These are phyloP conservation scores for Podabrus alpinus DNA, from an alignment of 2,888 invertebrate genomes.

Conservation along the genomic window DNA sequence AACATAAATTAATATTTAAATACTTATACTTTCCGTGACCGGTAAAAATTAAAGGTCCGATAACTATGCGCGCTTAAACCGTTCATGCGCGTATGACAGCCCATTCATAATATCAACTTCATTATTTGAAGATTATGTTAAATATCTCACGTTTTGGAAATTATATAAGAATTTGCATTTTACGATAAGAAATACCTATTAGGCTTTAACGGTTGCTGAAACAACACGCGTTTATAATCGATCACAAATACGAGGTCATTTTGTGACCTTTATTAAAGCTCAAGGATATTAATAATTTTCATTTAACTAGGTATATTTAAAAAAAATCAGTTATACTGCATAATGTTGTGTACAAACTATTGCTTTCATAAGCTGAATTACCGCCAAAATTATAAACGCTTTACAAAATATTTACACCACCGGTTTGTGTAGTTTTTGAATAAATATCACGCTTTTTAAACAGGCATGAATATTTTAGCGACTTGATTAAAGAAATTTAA, in stretches of 20 bases:
- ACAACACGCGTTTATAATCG: constrained; percentile 38
- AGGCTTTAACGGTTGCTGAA: constrained; percentile 41
- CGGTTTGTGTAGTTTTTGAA: constrained; percentile 13
- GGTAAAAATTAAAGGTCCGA: constrained; percentile 42
- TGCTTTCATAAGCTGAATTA: neutral
- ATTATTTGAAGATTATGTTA: constrained; percentile 52
- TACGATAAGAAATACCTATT: constrained; percentile 47
- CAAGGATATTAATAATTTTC: constrained; percentile 12
- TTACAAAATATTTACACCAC: constrained; percentile 18
- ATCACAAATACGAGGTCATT: constrained; percentile 40
- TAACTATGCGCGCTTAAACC: constrained; percentile 38
- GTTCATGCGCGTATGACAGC: constrained; percentile 48
- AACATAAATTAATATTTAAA: constrained; percentile 46
- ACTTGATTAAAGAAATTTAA: constrained; percentile 15
- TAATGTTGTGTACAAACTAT: neutral
- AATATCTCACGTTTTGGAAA: constrained; percentile 45
- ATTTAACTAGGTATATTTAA: neutral
- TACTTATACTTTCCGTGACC: constrained; percentile 46
- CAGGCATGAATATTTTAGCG: constrained; percentile 6
- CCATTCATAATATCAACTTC: constrained; percentile 51
- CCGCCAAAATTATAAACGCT: constrained; percentile 9
- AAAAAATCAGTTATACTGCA: neutral
- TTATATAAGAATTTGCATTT: constrained; percentile 50
- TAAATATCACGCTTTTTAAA: constrained; percentile 17
- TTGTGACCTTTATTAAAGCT: constrained; percentile 25